phyloP scores from a whole-genome alignment of 2,888 invertebrate species.

The Pachycephus smyrnensis region DNA sequence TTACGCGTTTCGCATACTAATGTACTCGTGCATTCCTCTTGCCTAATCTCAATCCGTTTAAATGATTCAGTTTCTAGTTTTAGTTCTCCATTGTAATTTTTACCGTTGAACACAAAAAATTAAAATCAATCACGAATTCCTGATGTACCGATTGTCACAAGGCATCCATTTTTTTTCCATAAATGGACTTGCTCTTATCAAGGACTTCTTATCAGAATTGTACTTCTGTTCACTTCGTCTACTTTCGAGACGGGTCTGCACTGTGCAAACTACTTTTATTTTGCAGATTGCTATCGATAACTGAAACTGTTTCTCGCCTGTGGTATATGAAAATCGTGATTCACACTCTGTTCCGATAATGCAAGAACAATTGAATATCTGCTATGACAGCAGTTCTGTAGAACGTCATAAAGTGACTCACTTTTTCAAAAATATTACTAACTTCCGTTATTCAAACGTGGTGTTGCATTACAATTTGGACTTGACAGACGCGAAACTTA shows the following conservation, averaged over 20 bases:
- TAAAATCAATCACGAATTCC: not conserved
- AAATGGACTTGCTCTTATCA: not conserved
- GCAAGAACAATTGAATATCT: not conserved
- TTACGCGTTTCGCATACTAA: slow-evolving; percentile 4
- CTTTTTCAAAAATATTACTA: not conserved
- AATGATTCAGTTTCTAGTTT: not conserved
- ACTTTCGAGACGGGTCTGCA: not conserved
- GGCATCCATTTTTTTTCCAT: not conserved
- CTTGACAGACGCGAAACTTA: not conserved
- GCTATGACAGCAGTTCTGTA: not conserved
- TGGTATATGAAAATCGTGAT: not conserved
- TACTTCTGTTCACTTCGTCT: not conserved
- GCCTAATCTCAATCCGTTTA: not conserved
- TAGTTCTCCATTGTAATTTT: not conserved
- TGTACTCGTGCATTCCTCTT: slow-evolving; percentile 4
- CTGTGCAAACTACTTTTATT: not conserved
- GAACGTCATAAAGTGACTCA: not conserved
- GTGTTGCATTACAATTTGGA: not conserved
- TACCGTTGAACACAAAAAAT: not conserved
- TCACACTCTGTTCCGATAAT: not conserved
- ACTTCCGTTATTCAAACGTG: not conserved
- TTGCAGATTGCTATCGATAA: not conserved
- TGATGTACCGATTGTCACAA: not conserved
- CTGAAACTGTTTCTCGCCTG: not conserved
- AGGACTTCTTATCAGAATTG: not conserved